Base-by-base conservation (phyloP, 2,888 invertebrate genomes). In the Erebia aethiops region DNA sequence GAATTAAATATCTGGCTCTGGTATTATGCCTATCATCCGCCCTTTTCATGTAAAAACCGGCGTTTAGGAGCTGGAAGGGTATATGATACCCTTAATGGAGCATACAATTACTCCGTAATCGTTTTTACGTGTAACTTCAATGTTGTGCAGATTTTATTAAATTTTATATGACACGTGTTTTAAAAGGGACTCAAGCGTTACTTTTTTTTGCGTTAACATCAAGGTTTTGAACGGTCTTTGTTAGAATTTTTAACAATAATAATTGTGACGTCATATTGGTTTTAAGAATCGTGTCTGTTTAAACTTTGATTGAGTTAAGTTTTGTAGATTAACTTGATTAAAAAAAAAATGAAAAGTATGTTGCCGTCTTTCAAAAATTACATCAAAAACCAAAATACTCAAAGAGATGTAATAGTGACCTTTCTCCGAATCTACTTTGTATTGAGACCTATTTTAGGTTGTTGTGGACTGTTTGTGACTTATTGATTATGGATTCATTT, bases 1-100 rank as follows among this genome's bases (percentile, higher is more conserved):
- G 11, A 16, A 4, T 60, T 16, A 43, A 60, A 41, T n/a, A 3
- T 61, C 61, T 18, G 18, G 5, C 18, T 46, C 61, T 46, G 18
- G 5, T 46, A 13, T 46, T 43, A 43, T 67, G 69, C 67, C 75
- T 64, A 70, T 72, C 76, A 76, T 78, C 82, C 87, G 85, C 87
- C 87, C 84, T 82, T 87, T 87, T 79, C 87, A 73, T 87, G 87
- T 87, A 79, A 79, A 78, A 74, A 77, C 70, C 78, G 74, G 77
- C 78, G 77, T 77, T 82, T 81, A 79, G 80, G 77, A 79, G 74
- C 77, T 77, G 72, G 70, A 71, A 68, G 71, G 70, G 66, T 57
- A 65, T 73, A 71, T 72, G 72, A 77, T 72, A 56, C 68, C 61
- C 74, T 51, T 74, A 75, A 76, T 72, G 73, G 65, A 74, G 69